phyloP scores from a whole-genome alignment of 2,888 invertebrate species.

The Phyllotreta striolata region DNA sequence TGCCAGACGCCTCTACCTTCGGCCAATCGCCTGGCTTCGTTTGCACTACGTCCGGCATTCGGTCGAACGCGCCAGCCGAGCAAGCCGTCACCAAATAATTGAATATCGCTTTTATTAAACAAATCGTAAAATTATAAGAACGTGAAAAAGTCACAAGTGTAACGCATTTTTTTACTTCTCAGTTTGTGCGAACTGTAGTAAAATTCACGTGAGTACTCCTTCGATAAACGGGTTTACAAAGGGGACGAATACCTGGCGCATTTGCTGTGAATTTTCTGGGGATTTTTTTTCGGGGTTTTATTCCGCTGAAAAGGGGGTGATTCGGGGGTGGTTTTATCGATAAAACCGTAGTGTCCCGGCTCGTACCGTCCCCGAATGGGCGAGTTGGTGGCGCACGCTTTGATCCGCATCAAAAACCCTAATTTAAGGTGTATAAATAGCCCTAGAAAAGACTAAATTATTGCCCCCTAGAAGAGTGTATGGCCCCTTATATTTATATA shows the following conservation, averaged over 20 bases:
- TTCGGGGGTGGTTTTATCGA: too few relatives aligned
- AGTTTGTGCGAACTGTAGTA: conserved; percentile 51
- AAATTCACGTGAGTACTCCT: conserved; percentile 60
- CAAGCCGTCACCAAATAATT: conserved; percentile 56
- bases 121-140: conserved; percentile 54
- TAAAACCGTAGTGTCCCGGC: too few relatives aligned
- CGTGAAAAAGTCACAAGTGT: conserved; percentile 49
- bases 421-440: too few relatives aligned
- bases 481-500: too few relatives aligned
- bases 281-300: neutral
- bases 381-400: conserved; percentile 59
- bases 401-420: conserved; percentile 54
- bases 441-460: too few relatives aligned
- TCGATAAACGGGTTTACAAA: conserved; percentile 19
- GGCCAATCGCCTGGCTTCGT: conserved; percentile 51
- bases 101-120: conserved; percentile 59
- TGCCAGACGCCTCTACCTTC: conserved; percentile 60
- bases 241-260: conserved; percentile 25
- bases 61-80: conserved; percentile 51
- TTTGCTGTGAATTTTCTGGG: conserved; percentile 3
- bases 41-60: conserved; percentile 52
- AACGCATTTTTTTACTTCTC: conserved; percentile 48
- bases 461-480: too few relatives aligned
- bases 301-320: conserved; percentile 10
- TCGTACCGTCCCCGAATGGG: conserved; percentile 48